Evolutionary conservation across 2,113 vertebrate genomes (phyloP), one percentile per base, ranked within the genome.

Genomic region (Dipodomys merriami): DNA sequence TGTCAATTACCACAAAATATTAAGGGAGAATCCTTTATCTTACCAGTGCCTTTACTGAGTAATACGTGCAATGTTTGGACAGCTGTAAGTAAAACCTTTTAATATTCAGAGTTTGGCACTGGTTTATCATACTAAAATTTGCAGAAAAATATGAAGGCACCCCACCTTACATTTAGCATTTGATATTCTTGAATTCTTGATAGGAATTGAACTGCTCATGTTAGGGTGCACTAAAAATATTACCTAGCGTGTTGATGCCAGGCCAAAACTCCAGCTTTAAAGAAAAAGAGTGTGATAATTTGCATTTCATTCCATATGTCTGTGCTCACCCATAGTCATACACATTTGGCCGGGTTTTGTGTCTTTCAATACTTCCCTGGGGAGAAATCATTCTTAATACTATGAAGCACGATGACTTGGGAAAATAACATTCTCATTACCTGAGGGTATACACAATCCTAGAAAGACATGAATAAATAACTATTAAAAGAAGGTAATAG

Each of bases 1-100:
- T 92, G n/a, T 65, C 77, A 68, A 67, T 62, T 79, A 79, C 18
- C 72, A 79, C 33, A 95, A 69, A 95, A 95, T 22, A 82, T 35
- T 49, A 82, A 57, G 11, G 78, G 35, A 86, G 33, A 78, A 73
- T 82, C 19, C n/a, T 23, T 5, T 73, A 53, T 8, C 74, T 57
- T 76, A 89, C 22, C 53, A 89, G 20, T 57, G 83, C 62, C 82
- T 93, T 83, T 82, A 72, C 73, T 84, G 57, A 83, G 83, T 68
- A 94, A 46, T 23, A 49, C 16, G 69, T 62, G 7, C 27, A 85
- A 67, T 83, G 80, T 68, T 86, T 87, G 44, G 27, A 79, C 6
- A 95, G 68, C 25, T 44, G 53, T 74, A 87, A 16, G 64, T 73
- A 49, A 94, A 93, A 77, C 15, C n/a, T 46, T 93, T 82, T 85